A percentile compares a stretch with the other conserved stretches of the same genome.
These are phyloP conservation scores for Mesopsocus fuscifrons DNA, from an alignment of 2,888 invertebrate species.

Conservation along the genomic window DNA sequence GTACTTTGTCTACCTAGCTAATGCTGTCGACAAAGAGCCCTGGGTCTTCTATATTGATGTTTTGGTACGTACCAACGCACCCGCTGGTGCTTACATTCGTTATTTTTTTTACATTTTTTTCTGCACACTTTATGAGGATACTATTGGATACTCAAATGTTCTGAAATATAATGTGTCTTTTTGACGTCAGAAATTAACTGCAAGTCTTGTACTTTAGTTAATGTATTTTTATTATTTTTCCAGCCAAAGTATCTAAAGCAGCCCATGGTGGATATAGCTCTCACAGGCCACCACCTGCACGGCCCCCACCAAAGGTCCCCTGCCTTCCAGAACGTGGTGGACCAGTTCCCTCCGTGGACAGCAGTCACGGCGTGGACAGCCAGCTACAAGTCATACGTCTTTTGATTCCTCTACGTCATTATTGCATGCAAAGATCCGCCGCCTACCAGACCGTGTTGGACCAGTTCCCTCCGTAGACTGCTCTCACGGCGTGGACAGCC, in stretches of 20 bases:
- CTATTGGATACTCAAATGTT: too few species aligned
- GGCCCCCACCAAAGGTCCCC: constrained; percentile 31
- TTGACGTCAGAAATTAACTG: too few species aligned
- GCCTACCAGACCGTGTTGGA: constrained; percentile 32
- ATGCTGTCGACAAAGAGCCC: constrained; percentile 34
- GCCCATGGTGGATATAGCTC: constrained; percentile 33
- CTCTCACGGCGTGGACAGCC: constrained; percentile 50
- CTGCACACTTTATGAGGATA: too few species aligned
- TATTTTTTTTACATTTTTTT: too few species aligned
- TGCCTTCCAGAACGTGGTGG: constrained; percentile 32
- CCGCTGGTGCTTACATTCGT: too few species aligned
- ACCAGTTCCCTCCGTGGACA: constrained; percentile 41
- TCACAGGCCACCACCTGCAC: constrained; percentile 39
- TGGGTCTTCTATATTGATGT: constrained; percentile 40
- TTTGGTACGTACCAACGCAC: constrained; percentile 28
- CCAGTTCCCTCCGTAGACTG: constrained; percentile 43
- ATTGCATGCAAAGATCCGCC: too few species aligned
- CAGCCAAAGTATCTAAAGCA: too few species aligned
- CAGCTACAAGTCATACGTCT: constrained; percentile 40
- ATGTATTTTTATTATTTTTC: too few species aligned
- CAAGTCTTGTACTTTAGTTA: too few species aligned
- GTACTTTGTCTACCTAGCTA: constrained; percentile 49
- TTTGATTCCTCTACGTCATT: too few species aligned
- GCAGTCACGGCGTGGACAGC: constrained; percentile 50
- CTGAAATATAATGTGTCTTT: too few species aligned